Percentiles rank a stretch among this genome's conserved stretches.
Conservation (phyloP, 2,113 vertebrate genomes). For the Pterocles burchelli region DNA sequence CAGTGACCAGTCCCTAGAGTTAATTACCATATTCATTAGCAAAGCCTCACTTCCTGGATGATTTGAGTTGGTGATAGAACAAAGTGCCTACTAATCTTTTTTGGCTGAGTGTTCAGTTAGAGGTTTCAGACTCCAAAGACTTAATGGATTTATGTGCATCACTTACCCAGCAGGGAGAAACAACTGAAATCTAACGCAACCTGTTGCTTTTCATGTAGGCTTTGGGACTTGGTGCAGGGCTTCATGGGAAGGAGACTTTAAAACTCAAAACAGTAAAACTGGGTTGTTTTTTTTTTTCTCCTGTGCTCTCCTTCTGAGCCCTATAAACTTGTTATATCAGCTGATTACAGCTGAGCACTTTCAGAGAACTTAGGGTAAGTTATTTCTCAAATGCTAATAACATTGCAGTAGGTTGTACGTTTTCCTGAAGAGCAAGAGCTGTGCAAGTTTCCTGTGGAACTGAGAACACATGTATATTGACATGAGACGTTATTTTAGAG, state of each 20-base stretch:
- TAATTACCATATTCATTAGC: constrained; percentile 31
- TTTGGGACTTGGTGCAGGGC: not conserved
- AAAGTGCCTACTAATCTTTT: too few relatives aligned
- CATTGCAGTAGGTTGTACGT: not conserved
- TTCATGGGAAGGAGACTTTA: not conserved
- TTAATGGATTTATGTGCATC: not conserved
- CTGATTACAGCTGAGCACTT: not conserved
- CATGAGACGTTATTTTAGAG: not conserved
- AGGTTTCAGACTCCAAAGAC: not conserved
- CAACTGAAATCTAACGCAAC: not conserved
- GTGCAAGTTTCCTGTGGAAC: not conserved
- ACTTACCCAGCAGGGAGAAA: not conserved
- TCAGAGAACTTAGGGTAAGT: not conserved
- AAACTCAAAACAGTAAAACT: not conserved
- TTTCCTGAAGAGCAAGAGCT: not conserved
- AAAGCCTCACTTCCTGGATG: constrained; percentile 14
- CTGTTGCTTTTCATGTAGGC: not conserved
- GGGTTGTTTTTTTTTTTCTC: not conserved
- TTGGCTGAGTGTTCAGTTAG: constrained; percentile 1
- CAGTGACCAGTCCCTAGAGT: not conserved
- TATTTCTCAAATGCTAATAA: not conserved
- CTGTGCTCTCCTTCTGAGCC: not conserved
- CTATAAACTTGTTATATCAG: not conserved
- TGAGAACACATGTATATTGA: not conserved
- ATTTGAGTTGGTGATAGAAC: too few relatives aligned